phyloP scores from a whole-genome alignment of 2,113 vertebrate species.

The Scomber colias region DNA sequence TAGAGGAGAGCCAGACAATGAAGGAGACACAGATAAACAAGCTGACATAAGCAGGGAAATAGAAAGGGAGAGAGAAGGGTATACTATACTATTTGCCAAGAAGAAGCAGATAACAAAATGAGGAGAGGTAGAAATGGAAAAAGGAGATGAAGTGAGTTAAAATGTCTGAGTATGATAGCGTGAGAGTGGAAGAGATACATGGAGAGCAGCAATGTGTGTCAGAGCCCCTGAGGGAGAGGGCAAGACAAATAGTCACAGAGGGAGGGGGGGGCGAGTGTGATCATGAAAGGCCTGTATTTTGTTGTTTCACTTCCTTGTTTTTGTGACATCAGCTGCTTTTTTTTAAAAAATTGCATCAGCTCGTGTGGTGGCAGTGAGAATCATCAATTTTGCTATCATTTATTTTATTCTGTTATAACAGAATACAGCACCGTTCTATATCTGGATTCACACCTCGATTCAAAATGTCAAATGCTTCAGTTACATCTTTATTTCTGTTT shows the following conservation, averaged over 20 bases:
- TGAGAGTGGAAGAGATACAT: conserved; percentile 34
- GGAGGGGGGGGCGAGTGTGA: not conserved
- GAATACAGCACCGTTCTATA: not conserved
- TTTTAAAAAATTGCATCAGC: not conserved
- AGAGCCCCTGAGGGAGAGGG: conserved; percentile 21
- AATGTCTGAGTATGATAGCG: conserved; percentile 5
- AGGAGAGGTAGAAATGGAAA: not conserved
- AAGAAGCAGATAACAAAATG: conserved; percentile 12
- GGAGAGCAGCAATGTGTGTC: conserved; percentile 31
- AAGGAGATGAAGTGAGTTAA: not conserved
- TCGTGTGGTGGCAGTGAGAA: not conserved
- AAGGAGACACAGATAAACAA: not conserved
- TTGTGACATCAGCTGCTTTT: not conserved
- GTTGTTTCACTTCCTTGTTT: conserved; percentile 47
- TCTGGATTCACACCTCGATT: not conserved
- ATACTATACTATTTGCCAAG: conserved; percentile 1
- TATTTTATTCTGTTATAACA: not conserved
- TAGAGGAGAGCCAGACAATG: not conserved
- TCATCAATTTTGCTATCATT: no score
- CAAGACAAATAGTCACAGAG: conserved; percentile 11
- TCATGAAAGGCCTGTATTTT: conserved; percentile 36
- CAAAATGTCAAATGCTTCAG: conserved; percentile 2
- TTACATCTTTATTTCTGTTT: not conserved
- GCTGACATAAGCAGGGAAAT: not conserved
- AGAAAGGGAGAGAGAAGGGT: not conserved